Conservation (phyloP, 2,888 invertebrate genomes). For the Mystacides longicornis region DNA sequence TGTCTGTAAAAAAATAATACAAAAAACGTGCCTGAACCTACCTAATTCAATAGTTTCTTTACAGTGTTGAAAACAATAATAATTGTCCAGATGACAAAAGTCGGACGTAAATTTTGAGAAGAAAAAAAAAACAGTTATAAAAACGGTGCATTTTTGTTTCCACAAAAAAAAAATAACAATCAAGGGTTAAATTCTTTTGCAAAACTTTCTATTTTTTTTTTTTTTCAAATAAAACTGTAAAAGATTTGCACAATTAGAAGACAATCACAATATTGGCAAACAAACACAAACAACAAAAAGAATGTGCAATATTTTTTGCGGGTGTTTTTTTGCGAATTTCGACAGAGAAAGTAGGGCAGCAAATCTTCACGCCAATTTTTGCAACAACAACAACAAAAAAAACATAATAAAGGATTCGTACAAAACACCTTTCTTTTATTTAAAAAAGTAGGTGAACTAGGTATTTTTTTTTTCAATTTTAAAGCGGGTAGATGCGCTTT, state of each 20-base stretch:
- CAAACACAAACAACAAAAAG: background rate
- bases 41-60: too few relatives aligned
- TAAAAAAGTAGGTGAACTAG: background rate
- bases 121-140: too few relatives aligned
- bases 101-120: too few relatives aligned
- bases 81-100: too few relatives aligned
- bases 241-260: background rate
- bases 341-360: background rate
- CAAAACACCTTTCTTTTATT: background rate
- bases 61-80: too few relatives aligned
- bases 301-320: background rate
- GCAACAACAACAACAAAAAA: too few relatives aligned
- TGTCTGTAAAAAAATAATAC: too few relatives aligned
- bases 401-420: background rate
- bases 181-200: slow-evolving; percentile 10
- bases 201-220: slow-evolving; percentile 15
- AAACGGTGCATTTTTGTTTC: too few relatives aligned
- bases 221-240: slow-evolving; percentile 4
- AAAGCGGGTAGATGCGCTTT: too few relatives aligned
- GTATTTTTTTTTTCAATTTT: background rate
- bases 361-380: background rate
- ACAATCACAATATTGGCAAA: background rate
- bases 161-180: background rate
- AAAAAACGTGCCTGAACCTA: too few relatives aligned
- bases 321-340: background rate